Evolutionary conservation across 2,888 invertebrate genomes (phyloP), one percentile per base, ranked within the genome.

Genomic region (Diadegma fenestrale): DNA sequence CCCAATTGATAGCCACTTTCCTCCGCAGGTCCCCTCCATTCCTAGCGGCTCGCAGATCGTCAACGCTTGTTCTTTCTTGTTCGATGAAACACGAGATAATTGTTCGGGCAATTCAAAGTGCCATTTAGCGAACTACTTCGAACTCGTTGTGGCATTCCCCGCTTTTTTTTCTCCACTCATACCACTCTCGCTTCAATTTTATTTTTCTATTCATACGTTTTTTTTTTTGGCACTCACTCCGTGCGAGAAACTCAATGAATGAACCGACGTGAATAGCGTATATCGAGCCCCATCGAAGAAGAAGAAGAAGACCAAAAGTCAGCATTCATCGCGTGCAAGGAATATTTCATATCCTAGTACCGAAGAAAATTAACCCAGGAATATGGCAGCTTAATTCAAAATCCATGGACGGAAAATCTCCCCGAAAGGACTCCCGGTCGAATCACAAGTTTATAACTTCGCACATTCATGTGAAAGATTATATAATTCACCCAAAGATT

Each of bases 1-100:
- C 61, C 41, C 63, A 75, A 84, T 84, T 81, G 68, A 80, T 69
- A 43, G 68, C 54, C 71, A 12, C 66, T 68, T 81, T 78, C 73
- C 63, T 58, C 26, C 63, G 3, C 33, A 43, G n/a, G n/a, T 17
- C 7, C 22, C 14, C 1, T 69, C 48, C 10, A 1, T 14, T 45
- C 26, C 7, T 12, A 45, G 26, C 12, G 17, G 7, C 26, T 26
- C 12, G 43, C 43, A 14, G 26, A 5, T 58, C 4, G 26, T 19
- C 5, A 54, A 26, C 26, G 3, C 26, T 58, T n/a, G n/a, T 58
- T 58, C 26, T 14, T 58, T 14, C 26, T 12, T 14, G 4, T 12
- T 22, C 14, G 2, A 2, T 58, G 5, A 0, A 12, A 58, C 14
- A 12, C 3, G 4, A 7, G 26, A 22, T 58, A 22, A 58, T 14